phyloP scores from a whole-genome alignment of 2,888 invertebrate genomes.

The Oscheius onirici region DNA sequence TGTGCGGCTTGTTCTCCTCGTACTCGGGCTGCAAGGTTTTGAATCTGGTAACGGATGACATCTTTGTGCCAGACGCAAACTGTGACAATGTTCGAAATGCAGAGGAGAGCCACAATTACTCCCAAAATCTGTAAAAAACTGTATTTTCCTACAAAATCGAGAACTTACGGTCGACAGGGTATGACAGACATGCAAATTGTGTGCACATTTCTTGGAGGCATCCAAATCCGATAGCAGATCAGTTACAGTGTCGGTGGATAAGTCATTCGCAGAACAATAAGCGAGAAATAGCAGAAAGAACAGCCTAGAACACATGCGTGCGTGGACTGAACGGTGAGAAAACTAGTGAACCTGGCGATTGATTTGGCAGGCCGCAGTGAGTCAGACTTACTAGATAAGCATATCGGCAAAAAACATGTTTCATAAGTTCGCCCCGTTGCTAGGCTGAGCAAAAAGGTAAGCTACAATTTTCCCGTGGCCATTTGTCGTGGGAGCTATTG shows the following conservation, averaged over 20 bases:
- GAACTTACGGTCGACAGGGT: neutral
- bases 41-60: neutral
- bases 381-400: too few species aligned
- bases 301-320: too few species aligned
- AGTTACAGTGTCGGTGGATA: neutral
- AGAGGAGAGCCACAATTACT: neutral
- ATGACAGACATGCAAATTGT: conserved; percentile 13
- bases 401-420: too few species aligned
- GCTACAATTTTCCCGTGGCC: too few species aligned
- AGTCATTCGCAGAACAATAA: too few species aligned
- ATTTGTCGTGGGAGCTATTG: too few species aligned
- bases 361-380: too few species aligned
- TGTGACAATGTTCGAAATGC: neutral
- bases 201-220: neutral
- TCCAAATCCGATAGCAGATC: neutral
- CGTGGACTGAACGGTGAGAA: too few species aligned
- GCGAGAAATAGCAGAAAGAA: neutral
- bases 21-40: neutral
- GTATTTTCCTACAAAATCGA: neutral
- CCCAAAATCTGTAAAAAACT: neutral
- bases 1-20: neutral
- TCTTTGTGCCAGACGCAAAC: conserved; percentile 3
- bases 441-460: too few species aligned
- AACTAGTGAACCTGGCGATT: too few species aligned
- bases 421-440: too few species aligned